Evolutionary conservation across 2,113 vertebrate species (phyloP), one percentile per base, ranked within the genome.

Genomic region (Sturnus vulgaris): DNA sequence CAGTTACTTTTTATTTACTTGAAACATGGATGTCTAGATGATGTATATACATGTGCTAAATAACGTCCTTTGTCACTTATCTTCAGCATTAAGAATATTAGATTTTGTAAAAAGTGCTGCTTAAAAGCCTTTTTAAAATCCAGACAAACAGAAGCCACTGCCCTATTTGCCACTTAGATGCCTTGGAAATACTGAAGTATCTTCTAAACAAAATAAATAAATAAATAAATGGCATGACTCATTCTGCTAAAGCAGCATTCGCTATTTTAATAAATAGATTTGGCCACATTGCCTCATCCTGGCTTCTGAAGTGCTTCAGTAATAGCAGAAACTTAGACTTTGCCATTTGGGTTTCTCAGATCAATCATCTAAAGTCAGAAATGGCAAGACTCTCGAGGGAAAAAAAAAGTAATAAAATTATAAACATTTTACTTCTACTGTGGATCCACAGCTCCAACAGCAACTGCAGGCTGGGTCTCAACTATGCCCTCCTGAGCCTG

Each of bases 281-380:
- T 96, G 60, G 92, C 81, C 65, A 94, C 95, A 94, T 97, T 98
- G 96, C 96, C 98, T 98, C 98, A 98, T 98, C 96, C 95, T 95
- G 96, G 93, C 90, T 98, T 98, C 96, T 98, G 96, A 98, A 98
- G 95, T 93, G 96, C 81, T 98, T 94, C 86, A 35, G 97, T 98
- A 98, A 97, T 92, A 98, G 98, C 98, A 98, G 97, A 73, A 97
- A 98, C 96, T 97, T 96, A 97, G 94, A 95, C 69, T 94, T 91
- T 70, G 95, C 96, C 97, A 97, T 98, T 98, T 97, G 96, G 94
- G 97, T 96, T 97, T 93, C 97, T 97, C 95, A 93, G 96, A 99
- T 99, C 98, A 98, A 98, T 98, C 98, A 98, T 95, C 68, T 90
- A 31, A 91, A 94, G 92, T 86, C 93, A 92, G 77, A 96, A 90